Evolutionary conservation across 2,888 invertebrate genomes (phyloP).

Genomic region (Erpobdella octoculata): DNA sequence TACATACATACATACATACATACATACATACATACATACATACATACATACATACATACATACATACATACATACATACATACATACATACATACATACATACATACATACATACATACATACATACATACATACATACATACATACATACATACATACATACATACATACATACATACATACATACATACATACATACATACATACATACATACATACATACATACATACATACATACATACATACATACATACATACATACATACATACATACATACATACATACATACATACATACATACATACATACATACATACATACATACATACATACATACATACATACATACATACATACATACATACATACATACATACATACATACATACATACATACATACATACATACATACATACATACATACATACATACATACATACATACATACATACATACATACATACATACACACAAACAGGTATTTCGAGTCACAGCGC

Average conservation of each 20-base stretch:
- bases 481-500: conserved; percentile 55
- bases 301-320: background rate
- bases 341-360: background rate
- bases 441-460: conserved; percentile 6
- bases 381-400: background rate
- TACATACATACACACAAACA: conserved; percentile 35
- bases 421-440: conserved; percentile 3
- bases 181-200: no score
- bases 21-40: no score
- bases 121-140: no score
- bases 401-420: background rate
- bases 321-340: background rate
- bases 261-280: background rate
- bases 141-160: no score
- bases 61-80: no score
- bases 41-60: no score
- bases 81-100: no score
- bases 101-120: no score
- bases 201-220: no score
- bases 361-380: background rate
- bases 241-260: background rate
- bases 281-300: background rate
- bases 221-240: background rate
- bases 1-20: no score
- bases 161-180: no score